Evolutionary conservation across 2,888 invertebrate species (phyloP).

Genomic region (Lysandra coridon): DNA sequence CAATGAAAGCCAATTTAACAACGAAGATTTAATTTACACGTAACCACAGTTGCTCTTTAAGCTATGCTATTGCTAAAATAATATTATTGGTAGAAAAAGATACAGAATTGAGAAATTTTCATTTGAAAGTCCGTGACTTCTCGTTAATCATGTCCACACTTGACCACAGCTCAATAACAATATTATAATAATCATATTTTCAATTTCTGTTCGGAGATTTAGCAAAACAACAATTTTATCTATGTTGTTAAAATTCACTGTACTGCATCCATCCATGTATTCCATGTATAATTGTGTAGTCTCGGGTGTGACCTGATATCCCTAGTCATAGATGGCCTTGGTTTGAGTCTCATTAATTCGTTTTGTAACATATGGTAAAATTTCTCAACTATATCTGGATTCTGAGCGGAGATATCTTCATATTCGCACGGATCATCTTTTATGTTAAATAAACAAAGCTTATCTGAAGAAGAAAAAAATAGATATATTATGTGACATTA

Average conservation of each 20-base stretch:
- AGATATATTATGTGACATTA: too few relatives aligned
- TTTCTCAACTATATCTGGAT: slow-evolving; percentile 51
- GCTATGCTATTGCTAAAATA: too few relatives aligned
- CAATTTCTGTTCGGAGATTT: too few relatives aligned
- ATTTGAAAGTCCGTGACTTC: too few relatives aligned
- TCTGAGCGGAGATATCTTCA: slow-evolving; percentile 50
- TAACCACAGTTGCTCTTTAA: not conserved
- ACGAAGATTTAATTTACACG: not conserved
- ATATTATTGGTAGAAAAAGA: too few relatives aligned
- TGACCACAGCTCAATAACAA: not conserved
- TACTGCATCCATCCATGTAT: slow-evolving; percentile 47
- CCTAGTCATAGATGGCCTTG: slow-evolving; percentile 52
- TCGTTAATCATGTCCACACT: not conserved
- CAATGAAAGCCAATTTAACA: not conserved
- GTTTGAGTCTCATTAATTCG: slow-evolving; percentile 53
- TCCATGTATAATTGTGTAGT: slow-evolving; percentile 62
- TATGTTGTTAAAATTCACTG: not conserved
- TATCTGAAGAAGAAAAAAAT: slow-evolving; percentile 50
- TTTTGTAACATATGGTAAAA: slow-evolving; percentile 47
- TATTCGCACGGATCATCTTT: slow-evolving; percentile 65
- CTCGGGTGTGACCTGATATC: slow-evolving; percentile 57
- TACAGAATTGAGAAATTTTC: too few relatives aligned
- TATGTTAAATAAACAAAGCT: slow-evolving; percentile 61
- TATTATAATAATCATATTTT: not conserved
- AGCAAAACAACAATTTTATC: not conserved